phyloP scores from a whole-genome alignment of 2,797 vertebrate genomes.

The Tragelaphus oryx region DNA sequence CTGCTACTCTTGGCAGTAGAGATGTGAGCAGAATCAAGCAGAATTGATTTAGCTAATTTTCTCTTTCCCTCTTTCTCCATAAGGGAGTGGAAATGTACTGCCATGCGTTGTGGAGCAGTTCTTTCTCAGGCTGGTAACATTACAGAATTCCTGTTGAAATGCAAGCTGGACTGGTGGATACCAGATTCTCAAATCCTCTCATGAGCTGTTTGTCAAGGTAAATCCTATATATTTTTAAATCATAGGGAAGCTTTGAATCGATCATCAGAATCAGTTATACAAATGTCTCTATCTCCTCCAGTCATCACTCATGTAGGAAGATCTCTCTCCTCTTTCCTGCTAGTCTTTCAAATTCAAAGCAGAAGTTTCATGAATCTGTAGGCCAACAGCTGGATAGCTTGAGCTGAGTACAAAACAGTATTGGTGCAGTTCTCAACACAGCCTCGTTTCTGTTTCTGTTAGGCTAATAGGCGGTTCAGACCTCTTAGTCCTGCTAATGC shows the following conservation, averaged over 20 bases:
- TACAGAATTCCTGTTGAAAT: conserved; percentile 42
- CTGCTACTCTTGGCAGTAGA: conserved; percentile 34
- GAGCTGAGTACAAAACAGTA: background rate
- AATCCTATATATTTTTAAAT: conserved; percentile 24
- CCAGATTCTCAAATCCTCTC: background rate
- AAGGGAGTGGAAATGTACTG: conserved; percentile 35
- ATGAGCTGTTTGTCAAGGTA: conserved; percentile 28
- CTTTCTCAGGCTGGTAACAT: conserved; percentile 45
- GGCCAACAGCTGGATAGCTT: background rate
- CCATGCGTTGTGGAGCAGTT: background rate
- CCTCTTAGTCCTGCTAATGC: background rate
- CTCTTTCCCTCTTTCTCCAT: background rate
- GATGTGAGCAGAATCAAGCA: conserved; percentile 36
- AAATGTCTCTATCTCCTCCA: background rate
- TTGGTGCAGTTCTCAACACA: background rate
- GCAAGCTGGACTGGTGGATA: background rate
- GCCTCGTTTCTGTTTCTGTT: background rate
- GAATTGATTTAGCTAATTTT: conserved; percentile 17
- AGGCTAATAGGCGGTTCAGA: background rate
- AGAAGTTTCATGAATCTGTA: background rate
- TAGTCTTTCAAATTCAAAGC: conserved; percentile 45
- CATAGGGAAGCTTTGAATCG: background rate
- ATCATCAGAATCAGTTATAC: background rate
- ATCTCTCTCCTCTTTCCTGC: background rate
- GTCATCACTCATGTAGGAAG: background rate